phyloP scores from a whole-genome alignment of 2,888 invertebrate species.

The Blastobasis adustella region DNA sequence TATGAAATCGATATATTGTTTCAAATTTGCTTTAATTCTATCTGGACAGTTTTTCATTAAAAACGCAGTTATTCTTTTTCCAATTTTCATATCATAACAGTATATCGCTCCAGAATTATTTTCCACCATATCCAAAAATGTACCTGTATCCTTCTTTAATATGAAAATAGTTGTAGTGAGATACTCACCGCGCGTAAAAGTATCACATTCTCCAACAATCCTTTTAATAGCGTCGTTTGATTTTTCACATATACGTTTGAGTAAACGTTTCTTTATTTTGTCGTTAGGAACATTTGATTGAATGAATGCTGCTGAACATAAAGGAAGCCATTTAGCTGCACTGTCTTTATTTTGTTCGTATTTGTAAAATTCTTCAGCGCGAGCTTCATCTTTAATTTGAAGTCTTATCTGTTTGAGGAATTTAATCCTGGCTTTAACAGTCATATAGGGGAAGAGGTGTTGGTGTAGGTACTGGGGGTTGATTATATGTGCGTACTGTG shows the following conservation, averaged over 20 bases:
- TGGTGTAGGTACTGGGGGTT: slow-evolving; percentile 39
- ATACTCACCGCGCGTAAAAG: neutral
- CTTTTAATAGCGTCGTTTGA: slow-evolving; percentile 30
- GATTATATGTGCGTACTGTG: slow-evolving; percentile 38
- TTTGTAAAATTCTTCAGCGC: slow-evolving; percentile 45
- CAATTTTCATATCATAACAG: slow-evolving; percentile 15
- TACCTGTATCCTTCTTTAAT: slow-evolving; percentile 17
- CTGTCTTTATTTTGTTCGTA: slow-evolving; percentile 23
- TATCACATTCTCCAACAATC: slow-evolving; percentile 4
- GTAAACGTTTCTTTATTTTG: slow-evolving; percentile 21
- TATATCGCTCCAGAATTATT: neutral
- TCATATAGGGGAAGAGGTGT: slow-evolving; percentile 43
- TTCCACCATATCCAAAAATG: slow-evolving; percentile 35
- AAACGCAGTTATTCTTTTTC: slow-evolving; percentile 29
- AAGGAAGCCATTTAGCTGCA: slow-evolving; percentile 48
- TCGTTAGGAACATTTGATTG: slow-evolving; percentile 31
- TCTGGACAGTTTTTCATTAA: slow-evolving; percentile 37
- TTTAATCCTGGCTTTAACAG: slow-evolving; percentile 38
- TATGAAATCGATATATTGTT: slow-evolving; percentile 23
- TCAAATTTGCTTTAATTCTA: slow-evolving; percentile 35
- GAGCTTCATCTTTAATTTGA: slow-evolving; percentile 36
- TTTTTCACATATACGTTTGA: slow-evolving; percentile 42
- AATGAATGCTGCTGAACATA: slow-evolving; percentile 41
- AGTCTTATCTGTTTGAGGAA: slow-evolving; percentile 38
- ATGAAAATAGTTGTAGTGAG: slow-evolving; percentile 14